phyloP scores from a whole-genome alignment of 2,113 vertebrate genomes.

The Peromyscus leucopus region DNA sequence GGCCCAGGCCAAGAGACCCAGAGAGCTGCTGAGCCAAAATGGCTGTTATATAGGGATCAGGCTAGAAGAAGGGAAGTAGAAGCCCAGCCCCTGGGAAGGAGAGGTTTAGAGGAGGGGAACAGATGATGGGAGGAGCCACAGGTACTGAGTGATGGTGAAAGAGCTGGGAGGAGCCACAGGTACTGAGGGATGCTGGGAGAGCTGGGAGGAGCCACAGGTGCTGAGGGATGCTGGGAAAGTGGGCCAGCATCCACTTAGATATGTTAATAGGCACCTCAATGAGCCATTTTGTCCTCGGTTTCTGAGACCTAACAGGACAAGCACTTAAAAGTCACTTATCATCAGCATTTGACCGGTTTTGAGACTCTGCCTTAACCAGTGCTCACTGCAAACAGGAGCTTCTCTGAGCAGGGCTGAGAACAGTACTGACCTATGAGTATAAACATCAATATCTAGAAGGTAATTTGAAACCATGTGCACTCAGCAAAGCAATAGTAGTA shows the following conservation, averaged over 20 bases:
- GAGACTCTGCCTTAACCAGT: background rate
- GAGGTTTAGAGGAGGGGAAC: background rate
- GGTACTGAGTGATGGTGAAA: too few species aligned
- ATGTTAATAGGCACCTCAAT: background rate
- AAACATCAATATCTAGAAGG: background rate
- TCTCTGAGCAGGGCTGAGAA: background rate
- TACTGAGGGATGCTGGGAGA: background rate
- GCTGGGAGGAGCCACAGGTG: background rate
- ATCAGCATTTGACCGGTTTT: background rate
- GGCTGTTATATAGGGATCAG: background rate
- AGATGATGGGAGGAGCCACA: background rate
- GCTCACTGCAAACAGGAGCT: background rate
- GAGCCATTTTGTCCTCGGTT: background rate
- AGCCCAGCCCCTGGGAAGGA: background rate
- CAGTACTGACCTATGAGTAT: background rate
- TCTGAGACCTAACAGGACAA: background rate
- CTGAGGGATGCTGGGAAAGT: background rate
- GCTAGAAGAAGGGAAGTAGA: background rate
- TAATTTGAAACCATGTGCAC: background rate
- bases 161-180: background rate
- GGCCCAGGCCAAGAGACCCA: too few species aligned
- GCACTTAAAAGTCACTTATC: background rate
- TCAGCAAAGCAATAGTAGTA: background rate
- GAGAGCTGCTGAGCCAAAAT: background rate
- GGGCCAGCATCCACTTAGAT: background rate